A percentile compares a stretch with the other conserved stretches of the same genome.
Evolutionary conservation across 2,113 vertebrate species (phyloP).

Genomic region (Ancistrus triradiatus): DNA sequence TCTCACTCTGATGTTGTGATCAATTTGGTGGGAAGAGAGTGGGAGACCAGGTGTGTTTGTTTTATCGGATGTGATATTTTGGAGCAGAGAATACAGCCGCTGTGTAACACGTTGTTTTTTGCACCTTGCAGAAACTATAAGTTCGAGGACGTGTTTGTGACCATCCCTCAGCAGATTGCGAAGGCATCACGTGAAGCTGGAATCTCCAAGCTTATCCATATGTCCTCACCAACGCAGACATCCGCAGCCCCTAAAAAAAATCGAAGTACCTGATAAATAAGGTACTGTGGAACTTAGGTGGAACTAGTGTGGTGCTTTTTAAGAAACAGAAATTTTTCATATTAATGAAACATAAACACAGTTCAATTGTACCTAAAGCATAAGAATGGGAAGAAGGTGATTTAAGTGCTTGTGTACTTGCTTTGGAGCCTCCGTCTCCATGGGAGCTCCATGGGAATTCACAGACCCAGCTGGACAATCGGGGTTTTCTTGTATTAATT

Average conservation of each 20-base stretch:
- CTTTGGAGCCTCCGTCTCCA: too few species aligned
- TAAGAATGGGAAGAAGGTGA: too few species aligned
- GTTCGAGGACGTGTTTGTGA: conserved; percentile 83
- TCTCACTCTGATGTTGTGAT: conserved; percentile 89
- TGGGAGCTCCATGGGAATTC: too few species aligned
- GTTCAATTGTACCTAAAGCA: too few species aligned
- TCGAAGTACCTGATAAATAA: conserved; percentile 91
- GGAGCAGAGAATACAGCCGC: neutral
- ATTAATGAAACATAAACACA: too few species aligned
- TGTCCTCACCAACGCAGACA: conserved; percentile 94
- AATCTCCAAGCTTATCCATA: conserved; percentile 80
- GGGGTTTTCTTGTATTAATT: too few species aligned
- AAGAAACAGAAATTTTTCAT: too few species aligned
- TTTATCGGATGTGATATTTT: neutral
- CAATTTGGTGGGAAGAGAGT: conserved; percentile 89
- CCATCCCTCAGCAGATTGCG: conserved; percentile 82
- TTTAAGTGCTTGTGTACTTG: too few species aligned
- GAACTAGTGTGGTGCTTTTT: too few species aligned
- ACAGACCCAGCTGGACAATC: too few species aligned
- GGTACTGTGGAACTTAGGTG: too few species aligned
- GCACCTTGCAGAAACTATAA: conserved; percentile 75
- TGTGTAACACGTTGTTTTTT: conserved; percentile 13
- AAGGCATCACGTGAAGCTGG: conserved; percentile 76
- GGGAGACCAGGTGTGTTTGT: conserved; percentile 81
- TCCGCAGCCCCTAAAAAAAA: conserved; percentile 85